Percentiles rank a stretch among this genome's conserved stretches.
phyloP scores from a whole-genome alignment of 92 coral and sea anemone species.

The Montipora capitata region DNA sequence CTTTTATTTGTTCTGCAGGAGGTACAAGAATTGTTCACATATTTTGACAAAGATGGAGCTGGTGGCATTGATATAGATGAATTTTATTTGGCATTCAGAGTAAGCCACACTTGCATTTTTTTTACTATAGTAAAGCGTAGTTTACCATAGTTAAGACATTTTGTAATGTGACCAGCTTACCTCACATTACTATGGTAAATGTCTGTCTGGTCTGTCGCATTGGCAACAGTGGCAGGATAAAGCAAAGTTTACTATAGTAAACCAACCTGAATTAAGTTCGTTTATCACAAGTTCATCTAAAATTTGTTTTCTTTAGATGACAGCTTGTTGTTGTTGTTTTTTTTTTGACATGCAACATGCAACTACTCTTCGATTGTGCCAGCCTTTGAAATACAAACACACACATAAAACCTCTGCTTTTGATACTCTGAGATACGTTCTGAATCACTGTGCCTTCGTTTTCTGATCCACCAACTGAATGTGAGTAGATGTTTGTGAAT shows the following conservation, averaged over 20 bases:
- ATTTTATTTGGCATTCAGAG: slow-evolving; percentile 83
- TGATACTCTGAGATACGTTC: too few species aligned
- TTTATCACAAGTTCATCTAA: background rate
- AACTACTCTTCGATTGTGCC: too few species aligned
- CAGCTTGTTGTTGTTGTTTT: background rate
- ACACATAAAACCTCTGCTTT: too few species aligned
- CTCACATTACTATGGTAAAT: background rate
- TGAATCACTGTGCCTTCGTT: too few species aligned
- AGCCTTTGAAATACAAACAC: too few species aligned
- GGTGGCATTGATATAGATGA: slow-evolving; percentile 82
- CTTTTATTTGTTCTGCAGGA: slow-evolving; percentile 48
- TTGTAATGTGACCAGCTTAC: background rate
- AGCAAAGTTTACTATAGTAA: background rate
- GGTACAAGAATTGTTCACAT: slow-evolving; percentile 49
- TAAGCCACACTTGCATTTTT: slow-evolving; percentile 43
- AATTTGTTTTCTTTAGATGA: background rate
- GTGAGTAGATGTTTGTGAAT: too few species aligned
- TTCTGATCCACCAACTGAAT: too few species aligned
- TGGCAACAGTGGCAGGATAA: background rate
- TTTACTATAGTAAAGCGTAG: background rate
- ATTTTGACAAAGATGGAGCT: slow-evolving; percentile 83
- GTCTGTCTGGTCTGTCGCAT: background rate
- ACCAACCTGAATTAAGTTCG: slow-evolving; percentile 1
- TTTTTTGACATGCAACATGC: too few species aligned
- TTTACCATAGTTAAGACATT: background rate